Percentiles rank a stretch among this genome's conserved stretches.
phyloP scores from a whole-genome alignment of 2,888 invertebrate species.

The Nemapogon koenigi region DNA sequence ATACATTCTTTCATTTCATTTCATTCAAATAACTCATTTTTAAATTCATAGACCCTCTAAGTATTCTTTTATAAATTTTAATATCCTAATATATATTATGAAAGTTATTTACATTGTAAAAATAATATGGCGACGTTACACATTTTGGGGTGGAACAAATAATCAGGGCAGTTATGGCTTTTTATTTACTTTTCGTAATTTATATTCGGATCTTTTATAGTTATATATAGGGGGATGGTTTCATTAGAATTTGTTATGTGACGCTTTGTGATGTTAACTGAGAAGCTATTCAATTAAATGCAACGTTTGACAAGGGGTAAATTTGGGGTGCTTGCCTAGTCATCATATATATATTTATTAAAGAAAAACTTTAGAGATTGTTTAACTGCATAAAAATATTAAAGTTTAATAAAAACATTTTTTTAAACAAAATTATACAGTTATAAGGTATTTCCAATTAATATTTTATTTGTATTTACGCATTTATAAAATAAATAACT shows the following conservation, averaged over 20 bases:
- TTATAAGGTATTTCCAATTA: no score
- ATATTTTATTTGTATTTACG: no score
- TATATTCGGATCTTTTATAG: slow-evolving; percentile 33
- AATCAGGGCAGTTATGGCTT: slow-evolving; percentile 58
- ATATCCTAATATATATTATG: neutral
- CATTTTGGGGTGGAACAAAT: slow-evolving; percentile 40
- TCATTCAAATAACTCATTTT: no score
- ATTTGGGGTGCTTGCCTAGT: no score
- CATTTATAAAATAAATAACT: no score
- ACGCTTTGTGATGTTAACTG: slow-evolving; percentile 37
- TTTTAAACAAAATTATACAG: no score
- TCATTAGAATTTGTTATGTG: slow-evolving; percentile 33
- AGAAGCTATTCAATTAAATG: slow-evolving; percentile 40
- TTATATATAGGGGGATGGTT: slow-evolving; percentile 22
- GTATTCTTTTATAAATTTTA: no score
- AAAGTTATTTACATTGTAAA: neutral
- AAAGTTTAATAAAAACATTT: no score
- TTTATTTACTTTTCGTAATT: slow-evolving; percentile 61
- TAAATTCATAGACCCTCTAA: no score
- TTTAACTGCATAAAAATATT: no score
- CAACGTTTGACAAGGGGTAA: slow-evolving; percentile 20
- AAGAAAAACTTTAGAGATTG: no score
- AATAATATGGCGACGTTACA: slow-evolving; percentile 45
- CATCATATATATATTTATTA: slow-evolving; percentile 1
- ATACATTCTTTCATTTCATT: no score